Evolutionary conservation across 2,888 invertebrate species (phyloP).

Genomic region (Papilio protenor): DNA sequence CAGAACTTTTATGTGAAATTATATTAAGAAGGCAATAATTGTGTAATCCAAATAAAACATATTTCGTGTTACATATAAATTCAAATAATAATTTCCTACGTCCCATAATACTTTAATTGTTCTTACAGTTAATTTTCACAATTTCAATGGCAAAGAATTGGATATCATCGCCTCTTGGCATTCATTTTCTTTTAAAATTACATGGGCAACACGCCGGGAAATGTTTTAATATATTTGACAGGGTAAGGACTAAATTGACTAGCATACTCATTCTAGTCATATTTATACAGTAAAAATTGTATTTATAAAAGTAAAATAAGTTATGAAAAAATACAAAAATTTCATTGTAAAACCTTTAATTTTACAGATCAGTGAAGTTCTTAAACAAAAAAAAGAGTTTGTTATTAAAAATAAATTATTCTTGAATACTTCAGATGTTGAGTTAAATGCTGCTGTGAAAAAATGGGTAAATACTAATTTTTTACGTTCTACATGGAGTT

Average conservation of each 20-base stretch:
- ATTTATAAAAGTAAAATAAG: too few species aligned
- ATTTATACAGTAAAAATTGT: too few species aligned
- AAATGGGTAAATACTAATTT: conserved; percentile 21
- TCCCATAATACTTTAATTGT: neutral
- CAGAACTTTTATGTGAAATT: neutral
- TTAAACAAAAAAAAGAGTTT: conserved; percentile 9
- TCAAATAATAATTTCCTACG: neutral
- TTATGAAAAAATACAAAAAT: too few species aligned
- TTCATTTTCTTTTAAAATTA: neutral
- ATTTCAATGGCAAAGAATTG: conserved; percentile 30
- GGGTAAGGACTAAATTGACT: conserved; percentile 5
- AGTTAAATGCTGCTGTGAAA: neutral
- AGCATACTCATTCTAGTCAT: neutral
- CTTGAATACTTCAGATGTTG: neutral
- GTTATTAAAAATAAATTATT: conserved; percentile 14
- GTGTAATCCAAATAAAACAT: neutral
- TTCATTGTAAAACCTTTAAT: too few species aligned
- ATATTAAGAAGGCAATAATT: neutral
- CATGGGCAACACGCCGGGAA: neutral
- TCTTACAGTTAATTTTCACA: neutral
- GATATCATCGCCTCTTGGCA: conserved; percentile 19
- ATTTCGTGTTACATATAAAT: neutral
- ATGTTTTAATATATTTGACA: neutral
- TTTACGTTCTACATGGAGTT: neutral
- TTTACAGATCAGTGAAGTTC: conserved; percentile 10